Base-by-base conservation (phyloP, 2,888 invertebrate species). In the Mesorhabditis spiculigera region DNA sequence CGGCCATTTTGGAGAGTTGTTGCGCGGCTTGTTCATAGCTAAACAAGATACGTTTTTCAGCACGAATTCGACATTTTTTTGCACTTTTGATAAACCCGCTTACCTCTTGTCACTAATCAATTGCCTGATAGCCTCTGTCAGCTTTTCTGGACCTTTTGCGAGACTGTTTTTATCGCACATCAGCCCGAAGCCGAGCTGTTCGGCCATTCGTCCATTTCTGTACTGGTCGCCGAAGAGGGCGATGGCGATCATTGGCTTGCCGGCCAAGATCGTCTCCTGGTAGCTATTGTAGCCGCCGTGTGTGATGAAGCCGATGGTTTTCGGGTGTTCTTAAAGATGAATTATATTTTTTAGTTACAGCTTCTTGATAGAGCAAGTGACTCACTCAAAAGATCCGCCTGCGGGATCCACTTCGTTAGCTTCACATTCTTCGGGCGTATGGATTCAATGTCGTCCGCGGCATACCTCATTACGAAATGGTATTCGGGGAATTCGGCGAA, bases 201-300 rank as follows among this genome's bases (percentile, higher is more conserved):
- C 68, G 0, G 81, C 81, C 5, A 80, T 58, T 67, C 74, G 70
- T 8, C 73, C 73, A 68, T 81, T 81, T n/a, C 75, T 75, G 3
- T 76, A 75, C 65, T 79, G 79, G 64, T 79, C 79, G 10, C 78
- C 78, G 69, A 79, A 78, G 8, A 79, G 71, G 1, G 78, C 74
- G 8, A 79, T 77, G 5, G 79, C 74, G 13, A 79, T 71, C 65
- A 79, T 71, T 1, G 79, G 78, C 5, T 75, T 75, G 10, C 79
- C 79, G 5, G 78, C 75, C 3, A 73, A 72, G 8, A 79, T 73
- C 0, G 79, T 72, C 65, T 79, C 79, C 75, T 79, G 67, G 28
- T 73, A 67, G 68, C 92, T 91, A 79, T 92, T 88, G 81, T 91
- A 89, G 0, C 92, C 92, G 0, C 91, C 91, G 83, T 92, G 92